phyloP scores from a whole-genome alignment of 92 coral and sea anemone species.

The Pocillopora grandis region DNA sequence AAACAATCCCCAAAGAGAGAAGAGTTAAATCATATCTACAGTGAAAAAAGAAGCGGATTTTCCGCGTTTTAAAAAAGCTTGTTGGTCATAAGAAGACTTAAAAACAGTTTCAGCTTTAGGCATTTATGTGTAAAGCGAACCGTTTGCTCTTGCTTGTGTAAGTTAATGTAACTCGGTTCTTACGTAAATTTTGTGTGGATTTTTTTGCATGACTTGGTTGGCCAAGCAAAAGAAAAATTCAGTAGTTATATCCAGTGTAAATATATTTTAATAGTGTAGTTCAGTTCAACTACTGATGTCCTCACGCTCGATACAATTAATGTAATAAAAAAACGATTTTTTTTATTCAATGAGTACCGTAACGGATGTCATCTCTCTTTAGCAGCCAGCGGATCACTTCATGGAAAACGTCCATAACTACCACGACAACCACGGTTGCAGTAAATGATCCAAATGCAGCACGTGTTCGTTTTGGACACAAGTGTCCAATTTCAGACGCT shows the following conservation, averaged over 20 bases:
- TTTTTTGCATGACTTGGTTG: background rate
- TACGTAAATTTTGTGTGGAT: background rate
- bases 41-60: background rate
- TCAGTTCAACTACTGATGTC: background rate
- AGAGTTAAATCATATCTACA: background rate
- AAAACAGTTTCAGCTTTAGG: background rate
- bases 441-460: too few relatives aligned
- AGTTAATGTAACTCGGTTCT: too few relatives aligned
- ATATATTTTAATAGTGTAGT: conserved; percentile 29
- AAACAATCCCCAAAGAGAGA: background rate
- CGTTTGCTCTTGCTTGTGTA: background rate
- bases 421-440: too few relatives aligned
- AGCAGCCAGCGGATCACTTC: too few relatives aligned
- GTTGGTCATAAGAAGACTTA: background rate
- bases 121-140: background rate
- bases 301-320: too few relatives aligned
- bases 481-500: too few relatives aligned
- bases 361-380: too few relatives aligned
- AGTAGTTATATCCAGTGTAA: conserved; percentile 12
- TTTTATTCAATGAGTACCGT: too few relatives aligned
- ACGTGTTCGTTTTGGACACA: too few relatives aligned
- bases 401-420: too few relatives aligned
- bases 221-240: background rate
- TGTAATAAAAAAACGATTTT: too few relatives aligned
- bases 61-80: conserved; percentile 15